Evolutionary conservation across 2,797 vertebrate genomes (phyloP), one percentile per base, ranked within the genome.

Genomic region (Sibirionetta formosa): DNA sequence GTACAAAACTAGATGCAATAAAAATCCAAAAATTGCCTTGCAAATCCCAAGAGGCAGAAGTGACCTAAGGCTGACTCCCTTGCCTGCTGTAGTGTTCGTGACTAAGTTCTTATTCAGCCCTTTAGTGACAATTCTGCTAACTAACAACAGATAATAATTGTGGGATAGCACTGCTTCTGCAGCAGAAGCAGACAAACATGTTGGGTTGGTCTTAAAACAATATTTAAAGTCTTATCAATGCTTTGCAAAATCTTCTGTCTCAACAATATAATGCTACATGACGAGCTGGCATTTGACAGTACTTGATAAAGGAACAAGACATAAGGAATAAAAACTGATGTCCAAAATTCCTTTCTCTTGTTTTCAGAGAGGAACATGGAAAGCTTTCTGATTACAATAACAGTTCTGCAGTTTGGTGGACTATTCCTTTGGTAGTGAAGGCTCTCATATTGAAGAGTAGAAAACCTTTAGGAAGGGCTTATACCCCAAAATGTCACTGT

Each of bases 1-100:
- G 83, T 76, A 84, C 11, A 61, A 72, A 94, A 78, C 53, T 50
- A 71, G 23, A 18, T 69, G 44, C 60, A 70, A 14, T 83, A 82
- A 93, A 87, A 93, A 77, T 86, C 72, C 84, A 53, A 2, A 38
- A 78, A 87, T 77, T 75, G 85, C 18, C 31, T 79, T 90, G 53
- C 61, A 94, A 56, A 88, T 88, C 63, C 94, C 66, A 42, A 61
- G 61, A 85, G 93, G 58, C 73, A 95, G 38, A 93, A 90, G 31
- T 87, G 87, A 93, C 94, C 69, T 40, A n/a, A 91, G 92, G 94
- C 76, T 22, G 53, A 17, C 80, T 68, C 26, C 77, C 36, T 5
- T 64, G 50, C n/a, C 68, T 96, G 54, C 63, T 65, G n/a, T 36
- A 44, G 31, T 46, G 44, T 81, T 95, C 64, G 53, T 88, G 76